Evolutionary conservation across 2,113 vertebrate species (phyloP), one percentile per base, ranked within the genome.

Genomic region (Alethe castanea): DNA sequence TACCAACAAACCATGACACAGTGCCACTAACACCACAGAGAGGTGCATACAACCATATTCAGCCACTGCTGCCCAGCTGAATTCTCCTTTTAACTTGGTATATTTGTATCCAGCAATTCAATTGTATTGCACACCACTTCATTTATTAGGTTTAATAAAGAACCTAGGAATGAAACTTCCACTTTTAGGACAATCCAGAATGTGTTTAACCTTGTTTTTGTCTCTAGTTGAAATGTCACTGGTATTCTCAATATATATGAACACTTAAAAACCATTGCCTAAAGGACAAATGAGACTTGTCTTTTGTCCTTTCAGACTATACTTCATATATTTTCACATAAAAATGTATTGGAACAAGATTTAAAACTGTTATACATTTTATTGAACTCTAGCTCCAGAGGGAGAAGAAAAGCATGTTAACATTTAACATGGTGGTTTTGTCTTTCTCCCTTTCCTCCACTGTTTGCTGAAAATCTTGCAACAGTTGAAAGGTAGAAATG

Each of bases 341-440:
- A 92, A 97, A 95, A 93, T 35, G 64, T 97, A 95, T 90, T 96
- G 90, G 95, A 96, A 95, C 93, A 92, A 96, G 90, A 93, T 92
- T 94, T 82, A 92, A 94, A 96, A 94, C 62, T 81, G 85, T 90
- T 93, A 83, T 1, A 85, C 56, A 28, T 88, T 94, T 92, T 86
- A 91, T 74, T 69, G 88, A 97, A 86, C 80, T 72, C 85, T 88
- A 26, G 59, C 67, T 94, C 93, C 92, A 90, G 90, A 93, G 92
- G 93, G 93, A 95, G 71, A 94, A 90, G 71, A 76, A 91, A 95
- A 95, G 85, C 47, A 65, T 57, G 67, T 95, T 94, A 97, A 91
- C 92, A 93, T 96, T 94, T 95, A 95, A 92, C 94, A 94, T n/a
- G 76, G 92, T 82, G 79, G 81, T 87, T 94, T 94, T 91, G 62